Evolutionary conservation across 1,140 invertebrate species (phyloP).

Genomic region (Aphelenchoides fujianensis): DNA sequence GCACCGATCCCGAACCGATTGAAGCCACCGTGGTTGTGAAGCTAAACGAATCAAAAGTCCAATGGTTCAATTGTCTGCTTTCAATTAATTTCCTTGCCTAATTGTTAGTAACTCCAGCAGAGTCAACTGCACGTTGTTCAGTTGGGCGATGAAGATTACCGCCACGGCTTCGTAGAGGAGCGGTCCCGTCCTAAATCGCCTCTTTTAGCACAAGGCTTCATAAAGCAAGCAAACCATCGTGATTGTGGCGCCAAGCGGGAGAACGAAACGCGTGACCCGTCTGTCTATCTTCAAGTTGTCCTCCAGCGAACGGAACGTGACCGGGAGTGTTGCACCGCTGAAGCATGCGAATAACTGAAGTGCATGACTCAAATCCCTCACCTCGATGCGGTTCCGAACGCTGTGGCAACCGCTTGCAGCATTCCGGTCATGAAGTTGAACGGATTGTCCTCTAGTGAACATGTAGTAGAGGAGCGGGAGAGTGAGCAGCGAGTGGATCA

Average conservation of each 20-base stretch:
- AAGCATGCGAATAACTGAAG: no score
- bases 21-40: slow-evolving; percentile 89
- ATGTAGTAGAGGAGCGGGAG: slow-evolving; percentile 53
- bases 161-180: slow-evolving; percentile 67
- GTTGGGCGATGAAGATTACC: slow-evolving; percentile 69
- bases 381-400: slow-evolving; percentile 77
- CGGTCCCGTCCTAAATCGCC: slow-evolving; percentile 65
- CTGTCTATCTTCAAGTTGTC: slow-evolving; percentile 66
- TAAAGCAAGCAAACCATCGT: slow-evolving; percentile 45
- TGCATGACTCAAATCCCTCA: background rate
- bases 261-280: slow-evolving; percentile 83
- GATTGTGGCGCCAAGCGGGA: slow-evolving; percentile 75
- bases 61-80: slow-evolving; percentile 18
- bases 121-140: slow-evolving; percentile 68
- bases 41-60: slow-evolving; percentile 68
- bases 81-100: slow-evolving; percentile 30
- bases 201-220: background rate
- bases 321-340: slow-evolving; percentile 88
- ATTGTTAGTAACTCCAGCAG: slow-evolving; percentile 72
- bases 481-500: slow-evolving; percentile 73
- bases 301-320: slow-evolving; percentile 75
- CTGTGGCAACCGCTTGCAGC: slow-evolving; percentile 83
- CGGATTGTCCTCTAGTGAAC: slow-evolving; percentile 55
- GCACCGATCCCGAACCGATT: slow-evolving; percentile 92
- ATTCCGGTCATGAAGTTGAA: slow-evolving; percentile 81